Evolutionary conservation across 2,113 vertebrate genomes (phyloP).

Genomic region (Pongo abelii): DNA sequence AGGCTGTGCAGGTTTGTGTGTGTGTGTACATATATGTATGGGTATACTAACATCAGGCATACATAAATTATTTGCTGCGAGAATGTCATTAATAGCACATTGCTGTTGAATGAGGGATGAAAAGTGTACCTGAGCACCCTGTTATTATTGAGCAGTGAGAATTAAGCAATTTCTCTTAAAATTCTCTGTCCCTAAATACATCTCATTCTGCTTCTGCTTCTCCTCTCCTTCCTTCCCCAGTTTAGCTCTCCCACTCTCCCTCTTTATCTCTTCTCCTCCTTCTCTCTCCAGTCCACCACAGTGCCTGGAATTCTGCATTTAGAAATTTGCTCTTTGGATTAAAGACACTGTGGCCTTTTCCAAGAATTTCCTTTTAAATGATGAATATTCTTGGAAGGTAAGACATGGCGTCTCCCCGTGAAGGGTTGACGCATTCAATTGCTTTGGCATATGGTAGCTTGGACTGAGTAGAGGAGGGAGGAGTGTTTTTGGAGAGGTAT

Average conservation of each 20-base stretch:
- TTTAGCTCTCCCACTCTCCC: too few species aligned
- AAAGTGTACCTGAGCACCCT: not conserved
- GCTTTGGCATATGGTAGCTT: not conserved
- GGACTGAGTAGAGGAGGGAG: not conserved
- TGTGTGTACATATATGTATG: rapidly evolving
- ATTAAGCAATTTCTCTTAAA: not conserved
- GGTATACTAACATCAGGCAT: not conserved
- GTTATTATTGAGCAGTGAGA: not conserved
- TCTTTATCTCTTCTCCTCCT: not conserved
- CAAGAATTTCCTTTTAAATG: conserved; percentile 32
- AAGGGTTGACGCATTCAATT: not conserved
- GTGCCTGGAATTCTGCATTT: not conserved
- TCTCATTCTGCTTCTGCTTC: not conserved
- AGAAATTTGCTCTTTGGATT: not conserved
- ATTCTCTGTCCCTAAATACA: not conserved
- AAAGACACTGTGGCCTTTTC: not conserved
- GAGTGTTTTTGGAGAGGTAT: not conserved
- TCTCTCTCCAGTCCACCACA: not conserved
- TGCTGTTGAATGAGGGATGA: not conserved
- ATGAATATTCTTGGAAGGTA: not conserved
- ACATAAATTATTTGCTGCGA: not conserved
- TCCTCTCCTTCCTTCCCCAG: rapidly evolving
- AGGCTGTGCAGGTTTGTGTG: not conserved
- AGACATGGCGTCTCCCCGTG: not conserved
- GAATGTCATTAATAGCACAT: not conserved